Conservation (phyloP, 2,113 vertebrate genomes). For the Emydura subglobosa region DNA sequence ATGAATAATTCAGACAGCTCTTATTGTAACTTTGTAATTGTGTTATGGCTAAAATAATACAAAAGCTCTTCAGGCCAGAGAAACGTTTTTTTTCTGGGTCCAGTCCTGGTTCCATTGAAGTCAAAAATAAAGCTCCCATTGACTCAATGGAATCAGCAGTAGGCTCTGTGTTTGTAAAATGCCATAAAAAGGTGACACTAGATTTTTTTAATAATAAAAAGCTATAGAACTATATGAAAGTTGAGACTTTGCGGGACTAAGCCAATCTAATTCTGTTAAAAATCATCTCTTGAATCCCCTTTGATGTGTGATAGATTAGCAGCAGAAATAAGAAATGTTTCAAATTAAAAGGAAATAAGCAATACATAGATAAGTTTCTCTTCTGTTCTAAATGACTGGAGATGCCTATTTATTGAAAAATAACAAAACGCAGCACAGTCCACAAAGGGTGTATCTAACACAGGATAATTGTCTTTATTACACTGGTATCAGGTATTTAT, state of each 20-base stretch:
- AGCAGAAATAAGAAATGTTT: neutral
- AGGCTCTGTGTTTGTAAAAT: neutral
- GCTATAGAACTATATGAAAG: neutral
- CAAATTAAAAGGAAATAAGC: neutral
- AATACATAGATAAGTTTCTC: neutral
- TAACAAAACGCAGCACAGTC: neutral
- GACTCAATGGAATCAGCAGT: neutral
- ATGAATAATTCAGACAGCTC: neutral
- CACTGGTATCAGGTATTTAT: neutral
- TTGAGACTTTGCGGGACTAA: neutral
- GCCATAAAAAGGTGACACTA: neutral
- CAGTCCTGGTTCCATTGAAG: neutral
- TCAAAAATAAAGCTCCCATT: neutral
- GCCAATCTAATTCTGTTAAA: neutral
- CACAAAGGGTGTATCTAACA: fast-evolving
- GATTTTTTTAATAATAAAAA: neutral
- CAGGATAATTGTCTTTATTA: neutral
- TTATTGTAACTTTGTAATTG: neutral
- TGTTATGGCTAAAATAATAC: neutral
- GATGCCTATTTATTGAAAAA: neutral
- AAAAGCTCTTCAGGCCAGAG: neutral
- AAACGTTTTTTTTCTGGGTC: neutral
- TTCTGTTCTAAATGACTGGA: neutral
- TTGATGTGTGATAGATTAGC: fast-evolving
- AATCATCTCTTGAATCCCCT: neutral